Percentiles rank a stretch among this genome's conserved stretches.
These are phyloP conservation scores for Spodoptera frugiperda DNA, from an alignment of 1,140 invertebrate genomes.

Conservation along the genomic window DNA sequence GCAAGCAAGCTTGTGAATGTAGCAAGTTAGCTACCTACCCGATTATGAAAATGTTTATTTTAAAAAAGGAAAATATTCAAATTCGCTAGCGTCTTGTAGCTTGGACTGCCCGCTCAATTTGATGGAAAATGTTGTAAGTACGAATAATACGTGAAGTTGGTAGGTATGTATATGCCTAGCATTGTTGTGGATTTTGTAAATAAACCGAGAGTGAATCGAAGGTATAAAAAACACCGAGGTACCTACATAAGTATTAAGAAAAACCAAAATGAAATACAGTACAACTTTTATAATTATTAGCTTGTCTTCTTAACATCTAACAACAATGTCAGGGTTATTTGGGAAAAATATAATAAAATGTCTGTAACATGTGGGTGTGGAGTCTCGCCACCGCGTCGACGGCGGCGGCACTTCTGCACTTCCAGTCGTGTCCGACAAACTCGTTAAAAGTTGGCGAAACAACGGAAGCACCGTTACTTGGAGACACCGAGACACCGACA, in stretches of 20 bases:
- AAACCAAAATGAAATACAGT: too few relatives aligned
- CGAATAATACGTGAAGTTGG: constrained; percentile 13
- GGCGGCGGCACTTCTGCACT: constrained; percentile 66
- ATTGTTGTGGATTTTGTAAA: constrained; percentile 20
- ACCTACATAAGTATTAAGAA: too few relatives aligned
- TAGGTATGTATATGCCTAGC: neutral
- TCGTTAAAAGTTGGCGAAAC: constrained; percentile 85
- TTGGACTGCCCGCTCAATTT: constrained; percentile 3
- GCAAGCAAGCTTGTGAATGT: too few relatives aligned
- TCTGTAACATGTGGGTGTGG: constrained; percentile 70
- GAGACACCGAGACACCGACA: constrained; percentile 43
- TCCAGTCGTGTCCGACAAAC: constrained; percentile 80
- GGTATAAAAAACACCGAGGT: too few relatives aligned
- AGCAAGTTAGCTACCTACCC: too few relatives aligned
- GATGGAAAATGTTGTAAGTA: constrained; percentile 21
- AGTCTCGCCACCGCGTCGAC: constrained; percentile 54
- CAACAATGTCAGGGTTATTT: constrained; percentile 5
- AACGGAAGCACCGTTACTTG: constrained; percentile 79
- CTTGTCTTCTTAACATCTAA: neutral
- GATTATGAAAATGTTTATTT: neutral
- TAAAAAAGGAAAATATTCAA: neutral
- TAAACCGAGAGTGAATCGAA: neutral
- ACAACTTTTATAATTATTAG: too few relatives aligned
- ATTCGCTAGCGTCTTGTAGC: neutral
- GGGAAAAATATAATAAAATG: constrained; percentile 42